phyloP scores from a whole-genome alignment of 2,888 invertebrate species.

The Brenthis hecate region DNA sequence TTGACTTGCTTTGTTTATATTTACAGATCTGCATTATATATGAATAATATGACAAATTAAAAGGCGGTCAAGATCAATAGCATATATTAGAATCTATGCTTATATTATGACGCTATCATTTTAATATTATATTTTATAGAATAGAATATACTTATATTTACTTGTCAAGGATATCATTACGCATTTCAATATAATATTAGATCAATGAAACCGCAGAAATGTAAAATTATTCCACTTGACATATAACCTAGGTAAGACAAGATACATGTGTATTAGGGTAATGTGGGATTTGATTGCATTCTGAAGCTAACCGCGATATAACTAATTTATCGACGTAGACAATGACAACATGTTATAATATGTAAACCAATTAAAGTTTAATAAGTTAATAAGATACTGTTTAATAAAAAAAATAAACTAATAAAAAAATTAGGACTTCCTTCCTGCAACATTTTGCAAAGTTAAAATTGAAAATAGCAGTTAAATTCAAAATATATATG shows the following conservation, averaged over 20 bases:
- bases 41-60: too few relatives aligned
- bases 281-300: constrained; percentile 25
- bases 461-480: too few relatives aligned
- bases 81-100: too few relatives aligned
- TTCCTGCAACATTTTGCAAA: background rate
- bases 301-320: constrained; percentile 28
- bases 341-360: background rate
- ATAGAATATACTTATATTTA: background rate
- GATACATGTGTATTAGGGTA: constrained; percentile 18
- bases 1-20: background rate
- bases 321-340: constrained; percentile 9
- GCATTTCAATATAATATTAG: constrained; percentile 2
- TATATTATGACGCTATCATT: too few relatives aligned
- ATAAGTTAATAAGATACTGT: background rate
- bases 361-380: background rate
- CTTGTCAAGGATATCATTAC: background rate
- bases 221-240: constrained; percentile 20
- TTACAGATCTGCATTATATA: background rate
- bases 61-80: too few relatives aligned
- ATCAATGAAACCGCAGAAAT: constrained; percentile 29
- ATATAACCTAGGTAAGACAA: constrained; percentile 17
- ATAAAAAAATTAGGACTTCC: background rate
- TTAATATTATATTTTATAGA: too few relatives aligned
- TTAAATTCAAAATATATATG: too few relatives aligned
- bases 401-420: too few relatives aligned